Percentiles rank a stretch among this genome's conserved stretches.
Conservation (phyloP, 2,113 vertebrate species). For the Promerops cafer region DNA sequence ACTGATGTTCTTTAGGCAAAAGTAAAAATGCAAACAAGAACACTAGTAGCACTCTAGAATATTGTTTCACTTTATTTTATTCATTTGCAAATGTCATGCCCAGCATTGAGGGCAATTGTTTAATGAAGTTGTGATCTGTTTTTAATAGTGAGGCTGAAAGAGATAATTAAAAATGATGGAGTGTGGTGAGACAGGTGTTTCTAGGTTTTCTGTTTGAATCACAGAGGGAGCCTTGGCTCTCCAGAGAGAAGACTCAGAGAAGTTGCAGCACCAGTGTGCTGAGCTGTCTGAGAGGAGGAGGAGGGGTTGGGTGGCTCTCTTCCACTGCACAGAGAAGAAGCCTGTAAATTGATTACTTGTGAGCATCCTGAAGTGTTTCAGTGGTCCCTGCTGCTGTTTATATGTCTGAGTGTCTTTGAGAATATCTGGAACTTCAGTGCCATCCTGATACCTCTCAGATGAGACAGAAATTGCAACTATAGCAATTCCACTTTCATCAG, state of each 20-base stretch:
- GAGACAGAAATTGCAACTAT: neutral
- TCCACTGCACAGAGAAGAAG: neutral
- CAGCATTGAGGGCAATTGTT: neutral
- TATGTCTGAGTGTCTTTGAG: neutral
- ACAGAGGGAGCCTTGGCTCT: neutral
- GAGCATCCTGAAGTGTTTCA: neutral
- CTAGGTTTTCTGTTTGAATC: neutral
- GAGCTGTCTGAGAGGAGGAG: neutral
- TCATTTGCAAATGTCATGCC: neutral
- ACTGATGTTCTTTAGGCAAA: neutral
- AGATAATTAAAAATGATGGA: neutral
- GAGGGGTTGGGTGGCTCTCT: neutral
- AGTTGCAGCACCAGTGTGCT: neutral
- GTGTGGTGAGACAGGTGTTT: neutral
- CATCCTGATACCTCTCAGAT: neutral
- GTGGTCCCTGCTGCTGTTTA: neutral
- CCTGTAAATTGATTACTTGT: neutral
- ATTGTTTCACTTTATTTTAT: neutral
- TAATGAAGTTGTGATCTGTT: neutral
- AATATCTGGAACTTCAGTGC: neutral
- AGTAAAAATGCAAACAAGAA: neutral
- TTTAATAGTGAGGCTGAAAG: neutral
- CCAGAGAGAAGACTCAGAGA: neutral
- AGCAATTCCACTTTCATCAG: neutral
- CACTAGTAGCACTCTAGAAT: neutral